Conservation (phyloP, 2,888 invertebrate genomes). For the Diarsia mendica region DNA sequence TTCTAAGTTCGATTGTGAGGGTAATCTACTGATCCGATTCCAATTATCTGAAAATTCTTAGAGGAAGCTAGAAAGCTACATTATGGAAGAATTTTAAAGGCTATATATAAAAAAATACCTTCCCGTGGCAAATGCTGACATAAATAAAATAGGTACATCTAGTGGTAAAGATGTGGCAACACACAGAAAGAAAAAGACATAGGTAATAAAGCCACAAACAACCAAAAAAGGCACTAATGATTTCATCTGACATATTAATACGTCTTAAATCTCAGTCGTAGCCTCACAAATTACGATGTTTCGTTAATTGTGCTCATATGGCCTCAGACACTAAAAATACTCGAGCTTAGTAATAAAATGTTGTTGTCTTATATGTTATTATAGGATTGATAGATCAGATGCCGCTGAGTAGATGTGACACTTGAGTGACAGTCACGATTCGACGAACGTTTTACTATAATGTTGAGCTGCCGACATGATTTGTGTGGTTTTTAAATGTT, state of each 20-base stretch:
- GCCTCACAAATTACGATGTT: slow-evolving; percentile 61
- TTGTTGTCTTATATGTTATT: slow-evolving; percentile 73
- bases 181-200: slow-evolving; percentile 5
- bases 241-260: slow-evolving; percentile 56
- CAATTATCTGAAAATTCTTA: neutral
- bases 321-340: slow-evolving; percentile 56
- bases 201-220: slow-evolving; percentile 19
- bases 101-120: too few relatives aligned
- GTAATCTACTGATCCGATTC: neutral
- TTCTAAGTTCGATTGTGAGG: too few relatives aligned
- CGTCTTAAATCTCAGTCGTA: slow-evolving; percentile 49
- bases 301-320: slow-evolving; percentile 57
- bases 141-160: neutral
- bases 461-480: slow-evolving; percentile 36
- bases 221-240: slow-evolving; percentile 43
- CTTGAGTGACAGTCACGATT: slow-evolving; percentile 60
- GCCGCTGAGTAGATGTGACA: slow-evolving; percentile 62
- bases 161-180: slow-evolving; percentile 16
- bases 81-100: too few relatives aligned
- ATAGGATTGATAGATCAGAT: slow-evolving; percentile 64
- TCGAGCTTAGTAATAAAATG: slow-evolving; percentile 73
- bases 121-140: neutral
- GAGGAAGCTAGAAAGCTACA: neutral
- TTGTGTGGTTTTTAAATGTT: slow-evolving; percentile 40
- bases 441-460: slow-evolving; percentile 19